A percentile compares a stretch with the other conserved stretches of the same genome.
phyloP scores from a whole-genome alignment of 2,888 invertebrate species.

The Strigamia crassipes region DNA sequence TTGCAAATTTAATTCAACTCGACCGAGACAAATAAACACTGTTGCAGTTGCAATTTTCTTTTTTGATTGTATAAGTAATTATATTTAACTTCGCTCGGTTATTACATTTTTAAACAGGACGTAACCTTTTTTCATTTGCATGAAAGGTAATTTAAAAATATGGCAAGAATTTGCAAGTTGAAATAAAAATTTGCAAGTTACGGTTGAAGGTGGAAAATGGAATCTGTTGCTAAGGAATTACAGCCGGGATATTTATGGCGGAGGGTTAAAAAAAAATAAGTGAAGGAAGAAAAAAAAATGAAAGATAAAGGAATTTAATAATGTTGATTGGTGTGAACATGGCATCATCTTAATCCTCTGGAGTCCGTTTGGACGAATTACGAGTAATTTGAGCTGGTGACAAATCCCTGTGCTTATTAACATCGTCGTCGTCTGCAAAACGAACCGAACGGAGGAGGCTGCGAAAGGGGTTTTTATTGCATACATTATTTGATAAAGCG shows the following conservation, averaged over 20 bases:
- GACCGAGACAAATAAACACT: no score
- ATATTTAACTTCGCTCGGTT: background rate
- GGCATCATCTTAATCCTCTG: constrained; percentile 13
- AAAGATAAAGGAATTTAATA: constrained; percentile 39
- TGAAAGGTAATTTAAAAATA: background rate
- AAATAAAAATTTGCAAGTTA: background rate
- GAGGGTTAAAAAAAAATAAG: background rate
- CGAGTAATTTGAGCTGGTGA: constrained; percentile 44
- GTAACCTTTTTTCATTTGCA: background rate
- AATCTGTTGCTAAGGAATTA: background rate
- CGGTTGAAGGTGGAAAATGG: background rate
- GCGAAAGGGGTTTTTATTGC: constrained; percentile 35
- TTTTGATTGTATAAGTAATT: background rate
- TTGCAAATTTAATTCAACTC: no score
- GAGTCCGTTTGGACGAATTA: constrained; percentile 38
- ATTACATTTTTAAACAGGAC: no score
- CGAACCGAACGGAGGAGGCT: constrained; percentile 16
- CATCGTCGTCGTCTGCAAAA: constrained; percentile 34
- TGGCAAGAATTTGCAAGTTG: background rate
- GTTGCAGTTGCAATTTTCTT: no score
- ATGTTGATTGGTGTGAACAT: constrained; percentile 24
- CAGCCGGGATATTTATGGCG: background rate
- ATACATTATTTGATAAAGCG: constrained; percentile 42
- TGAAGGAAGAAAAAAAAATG: background rate
- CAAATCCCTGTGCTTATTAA: constrained; percentile 41